These are phyloP conservation scores for Cliona cf. orientalis DNA, from an alignment of 37 sponge, comb jelly and placozoan genomes.

Conservation along the genomic window DNA sequence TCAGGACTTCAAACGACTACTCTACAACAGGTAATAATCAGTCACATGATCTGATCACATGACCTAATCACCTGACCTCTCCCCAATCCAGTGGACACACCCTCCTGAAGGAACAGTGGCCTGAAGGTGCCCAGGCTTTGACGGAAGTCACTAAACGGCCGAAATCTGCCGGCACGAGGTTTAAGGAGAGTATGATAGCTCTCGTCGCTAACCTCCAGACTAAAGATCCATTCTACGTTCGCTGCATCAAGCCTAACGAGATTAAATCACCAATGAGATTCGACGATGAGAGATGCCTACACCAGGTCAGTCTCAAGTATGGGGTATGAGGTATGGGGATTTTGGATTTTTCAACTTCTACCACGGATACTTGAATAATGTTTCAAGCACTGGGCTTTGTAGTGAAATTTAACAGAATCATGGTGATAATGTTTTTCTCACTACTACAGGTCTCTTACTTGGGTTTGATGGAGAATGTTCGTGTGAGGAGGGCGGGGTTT, in stretches of 20 bases:
- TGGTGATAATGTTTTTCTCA: background rate
- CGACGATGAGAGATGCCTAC: constrained; percentile 59
- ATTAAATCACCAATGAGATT: constrained; percentile 61
- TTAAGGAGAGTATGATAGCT: constrained; percentile 84
- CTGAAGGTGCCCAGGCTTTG: constrained; percentile 76
- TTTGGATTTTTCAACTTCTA: background rate
- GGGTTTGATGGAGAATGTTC: constrained; percentile 84
- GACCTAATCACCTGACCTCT: background rate
- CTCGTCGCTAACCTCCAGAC: constrained; percentile 70
- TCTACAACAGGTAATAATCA: constrained; percentile 68
- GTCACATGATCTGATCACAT: constrained; percentile 9
- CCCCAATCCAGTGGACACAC: constrained; percentile 27
- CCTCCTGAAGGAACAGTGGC: constrained; percentile 82
- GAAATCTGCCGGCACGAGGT: constrained; percentile 72
- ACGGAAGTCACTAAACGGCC: constrained; percentile 84
- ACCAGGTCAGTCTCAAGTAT: constrained; percentile 81
- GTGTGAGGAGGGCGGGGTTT: constrained; percentile 86
- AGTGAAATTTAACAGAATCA: no score
- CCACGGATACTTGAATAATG: background rate
- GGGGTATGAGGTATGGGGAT: background rate
- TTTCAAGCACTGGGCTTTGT: background rate
- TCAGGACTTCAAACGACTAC: constrained; percentile 87
- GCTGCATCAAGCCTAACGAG: constrained; percentile 87
- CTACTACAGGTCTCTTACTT: constrained; percentile 68
- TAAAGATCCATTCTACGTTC: constrained; percentile 84